Base-by-base conservation (phyloP, 2,888 invertebrate species). In the Dryadula phaetusa region DNA sequence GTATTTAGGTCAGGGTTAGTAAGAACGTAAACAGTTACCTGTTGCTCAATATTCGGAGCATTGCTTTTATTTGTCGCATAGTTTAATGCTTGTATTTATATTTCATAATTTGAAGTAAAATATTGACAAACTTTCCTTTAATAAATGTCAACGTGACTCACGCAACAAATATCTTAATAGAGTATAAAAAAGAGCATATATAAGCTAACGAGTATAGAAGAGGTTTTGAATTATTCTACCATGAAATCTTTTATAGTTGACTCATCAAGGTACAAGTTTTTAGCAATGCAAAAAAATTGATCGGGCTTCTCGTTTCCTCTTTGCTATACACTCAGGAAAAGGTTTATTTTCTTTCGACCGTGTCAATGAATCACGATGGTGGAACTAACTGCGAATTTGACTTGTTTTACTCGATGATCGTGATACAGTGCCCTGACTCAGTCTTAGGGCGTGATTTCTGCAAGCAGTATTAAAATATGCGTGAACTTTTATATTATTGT, bases 371-470 rank as follows among this genome's bases (percentile, higher is more conserved):
- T 88, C 88, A 88, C 79, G 79, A 75, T 69, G 66, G 70, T 74
- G 74, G 77, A 78, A 75, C 78, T 79, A 83, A 86, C 85, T 85
- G 82, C 86, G 83, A 83, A 83, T 79, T 77, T 77, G 77, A 83
- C 81, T 82, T 75, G 84, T 84, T 86, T 82, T 74, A 83, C 82
- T 67, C 18, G 25, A 46, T 37, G 25, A 25, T 64, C 70, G 61
- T 64, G 56, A 69, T 70, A 69, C 72, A 70, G 71, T 60, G 32
- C 66, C 70, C 74, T 84, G 85, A 85, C 71, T 85, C 84, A 77
- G 78, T 77, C 74, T 70, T 58, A 62, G 67, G 68, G 72, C 79
- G 80, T 80, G 81, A 80, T 79, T 73, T 67, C 69, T 76, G 73
- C 75, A 77, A 82, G 78, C 77, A 70, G 73, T 60, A 64, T 73